Evolutionary conservation across 1,140 invertebrate genomes (phyloP).

Genomic region (Drosophila ambigua): DNA sequence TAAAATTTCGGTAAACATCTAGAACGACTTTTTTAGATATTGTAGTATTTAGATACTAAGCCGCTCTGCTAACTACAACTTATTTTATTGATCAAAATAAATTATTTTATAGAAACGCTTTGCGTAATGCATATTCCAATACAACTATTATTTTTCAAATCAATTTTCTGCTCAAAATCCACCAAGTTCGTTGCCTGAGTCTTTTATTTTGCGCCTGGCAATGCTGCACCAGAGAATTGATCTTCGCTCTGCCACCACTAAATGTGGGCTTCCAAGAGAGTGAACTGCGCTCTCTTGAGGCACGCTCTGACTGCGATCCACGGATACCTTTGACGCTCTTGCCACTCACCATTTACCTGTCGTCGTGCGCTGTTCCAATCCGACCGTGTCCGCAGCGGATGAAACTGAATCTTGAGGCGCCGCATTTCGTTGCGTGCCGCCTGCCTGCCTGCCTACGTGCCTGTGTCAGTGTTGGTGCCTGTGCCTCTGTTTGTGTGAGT

Average conservation of each 20-base stretch:
- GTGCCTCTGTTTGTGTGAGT: slow-evolving; percentile 14
- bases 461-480: slow-evolving; percentile 27
- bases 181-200: slow-evolving; percentile 65
- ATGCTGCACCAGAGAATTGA: slow-evolving; percentile 35
- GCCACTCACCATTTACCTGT: slow-evolving; percentile 73
- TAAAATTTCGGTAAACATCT: too few species aligned
- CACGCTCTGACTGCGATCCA: not conserved
- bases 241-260: not conserved
- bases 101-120: too few species aligned
- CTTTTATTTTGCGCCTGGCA: slow-evolving; percentile 51
- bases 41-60: too few species aligned
- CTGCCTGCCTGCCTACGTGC: slow-evolving; percentile 33
- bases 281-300: not conserved
- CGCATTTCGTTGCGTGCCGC: slow-evolving; percentile 71
- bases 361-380: slow-evolving; percentile 56
- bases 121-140: not conserved
- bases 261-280: slow-evolving; percentile 37
- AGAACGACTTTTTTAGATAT: too few species aligned
- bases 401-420: slow-evolving; percentile 64
- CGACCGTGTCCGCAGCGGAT: slow-evolving; percentile 50
- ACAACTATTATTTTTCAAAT: not conserved
- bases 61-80: too few species aligned
- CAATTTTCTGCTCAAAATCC: not conserved
- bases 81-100: too few species aligned
- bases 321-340: slow-evolving; percentile 7